phyloP scores from a whole-genome alignment of 2,113 vertebrate genomes.

The Oncorhynchus mykiss region DNA sequence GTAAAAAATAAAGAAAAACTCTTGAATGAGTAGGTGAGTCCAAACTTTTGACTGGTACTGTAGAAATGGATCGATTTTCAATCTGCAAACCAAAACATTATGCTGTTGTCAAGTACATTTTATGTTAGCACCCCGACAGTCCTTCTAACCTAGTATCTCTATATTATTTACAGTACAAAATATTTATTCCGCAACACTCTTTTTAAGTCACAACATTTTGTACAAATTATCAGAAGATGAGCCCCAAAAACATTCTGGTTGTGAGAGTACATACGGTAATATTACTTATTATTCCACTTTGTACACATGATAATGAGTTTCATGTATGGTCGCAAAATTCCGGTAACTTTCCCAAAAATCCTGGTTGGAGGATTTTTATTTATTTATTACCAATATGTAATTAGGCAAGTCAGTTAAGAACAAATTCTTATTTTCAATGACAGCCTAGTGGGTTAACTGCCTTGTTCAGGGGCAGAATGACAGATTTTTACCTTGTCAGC shows the following conservation, averaged over 20 bases:
- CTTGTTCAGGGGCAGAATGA: too few species aligned
- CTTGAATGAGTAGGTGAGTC: too few species aligned
- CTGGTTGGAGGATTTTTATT: too few species aligned
- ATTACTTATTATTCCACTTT: conserved; percentile 21
- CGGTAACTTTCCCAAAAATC: too few species aligned
- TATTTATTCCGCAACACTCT: conserved; percentile 12
- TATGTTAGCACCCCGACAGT: conserved; percentile 15
- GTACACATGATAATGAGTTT: conserved; percentile 45
- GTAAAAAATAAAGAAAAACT: too few species aligned
- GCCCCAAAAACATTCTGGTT: conserved; percentile 28
- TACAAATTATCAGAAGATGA: conserved; percentile 47
- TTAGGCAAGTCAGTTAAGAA: too few species aligned
- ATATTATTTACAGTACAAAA: conserved; percentile 58
- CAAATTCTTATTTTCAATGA: too few species aligned
- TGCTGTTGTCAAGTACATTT: conserved; percentile 10
- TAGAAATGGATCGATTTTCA: conserved; percentile 12
- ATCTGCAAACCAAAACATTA: conserved; percentile 18
- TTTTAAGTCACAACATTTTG: conserved; percentile 28
- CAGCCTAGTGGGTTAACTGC: too few species aligned
- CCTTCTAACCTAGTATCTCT: conserved; percentile 21
- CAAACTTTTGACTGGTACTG: too few species aligned
- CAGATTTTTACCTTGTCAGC: too few species aligned
- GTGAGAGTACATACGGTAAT: conserved; percentile 23
- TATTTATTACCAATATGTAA: too few species aligned
- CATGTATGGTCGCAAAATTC: conserved; percentile 12